Base-by-base conservation (phyloP, 2,113 vertebrate genomes). In the mouse (Mus musculus) region DNA sequence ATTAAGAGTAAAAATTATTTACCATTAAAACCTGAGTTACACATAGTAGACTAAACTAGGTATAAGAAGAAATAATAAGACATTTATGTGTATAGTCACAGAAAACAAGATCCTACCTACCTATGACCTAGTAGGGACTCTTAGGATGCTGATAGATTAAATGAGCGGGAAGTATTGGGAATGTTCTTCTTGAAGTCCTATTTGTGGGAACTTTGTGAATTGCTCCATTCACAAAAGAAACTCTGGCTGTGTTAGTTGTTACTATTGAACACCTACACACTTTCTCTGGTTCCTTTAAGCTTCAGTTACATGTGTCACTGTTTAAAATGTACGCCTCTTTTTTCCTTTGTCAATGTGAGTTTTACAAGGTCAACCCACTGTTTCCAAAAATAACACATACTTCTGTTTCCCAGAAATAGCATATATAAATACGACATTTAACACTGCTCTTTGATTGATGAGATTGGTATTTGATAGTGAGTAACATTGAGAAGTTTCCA, bases 211-310 rank as follows among this genome's bases (percentile, higher is more conserved):
- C 26, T 87, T 73, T 67, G 81, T 84, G 94, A 98, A 95, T 94
- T 76, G 82, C 87, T 88, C 59, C 97, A 97, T 97, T 97, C 97
- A 97, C 91, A 81, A 96, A 95, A 84, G 67, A 77, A 52, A 95
- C 95, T 89, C 84, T 90, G 63, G 84, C 69, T 63, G 75, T 75
- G 78, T 89, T 95, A 91, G 73, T 91, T 96, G 94, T 91, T 97
- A 96, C 95, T 93, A 96, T 9, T 88, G 96, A 96, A 97, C 97
- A 95, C 98, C 96, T 97, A 98, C 96, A 96, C 89, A 97, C 30
- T 72, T 94, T 80, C 56, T 90, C 72, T 93, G 91, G 89, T 76
- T 96, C 94, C 96, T 80, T 86, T 69, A 95, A 93, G 89, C 67
- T 91, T 78, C 77, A 61, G 69, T 95, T 94, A 65, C 78, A 95